Conservation (phyloP, 2,113 vertebrate species). For the Plestiodon gilberti region DNA sequence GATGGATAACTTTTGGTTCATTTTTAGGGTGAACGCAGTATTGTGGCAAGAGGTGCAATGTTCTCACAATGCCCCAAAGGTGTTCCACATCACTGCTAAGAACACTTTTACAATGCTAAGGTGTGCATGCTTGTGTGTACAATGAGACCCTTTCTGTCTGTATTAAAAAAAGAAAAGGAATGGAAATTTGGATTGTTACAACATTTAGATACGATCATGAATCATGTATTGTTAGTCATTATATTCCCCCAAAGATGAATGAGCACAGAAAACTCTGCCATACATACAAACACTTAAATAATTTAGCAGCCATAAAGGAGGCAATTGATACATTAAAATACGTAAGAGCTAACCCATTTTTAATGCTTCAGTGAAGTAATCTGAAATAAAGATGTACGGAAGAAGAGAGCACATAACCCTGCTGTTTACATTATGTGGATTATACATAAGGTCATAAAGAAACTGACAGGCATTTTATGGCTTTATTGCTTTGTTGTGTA, state of each 20-base stretch:
- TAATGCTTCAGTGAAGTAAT: constrained; percentile 10
- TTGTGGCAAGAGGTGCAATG: background rate
- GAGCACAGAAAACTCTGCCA: constrained; percentile 1
- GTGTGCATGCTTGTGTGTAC: background rate
- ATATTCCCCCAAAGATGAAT: constrained; percentile 18
- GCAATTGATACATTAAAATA: constrained; percentile 32
- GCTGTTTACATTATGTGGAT: constrained; percentile 7
- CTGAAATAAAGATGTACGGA: constrained; percentile 24
- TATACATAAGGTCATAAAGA: constrained; percentile 25
- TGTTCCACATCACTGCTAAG: background rate
- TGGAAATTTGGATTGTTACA: background rate
- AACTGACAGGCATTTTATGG: constrained; percentile 7
- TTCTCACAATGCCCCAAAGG: background rate
- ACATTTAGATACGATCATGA: constrained; percentile 13
- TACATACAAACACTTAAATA: constrained; percentile 35
- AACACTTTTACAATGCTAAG: background rate
- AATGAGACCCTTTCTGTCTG: background rate
- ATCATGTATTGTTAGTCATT: constrained; percentile 30
- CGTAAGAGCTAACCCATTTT: constrained; percentile 33
- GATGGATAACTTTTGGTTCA: background rate
- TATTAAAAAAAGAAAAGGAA: background rate
- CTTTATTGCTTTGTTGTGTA: constrained; percentile 27
- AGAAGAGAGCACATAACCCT: constrained; percentile 9
- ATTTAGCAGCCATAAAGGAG: constrained; percentile 33
- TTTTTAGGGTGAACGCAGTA: background rate